A percentile compares a stretch with the other conserved stretches of the same genome.
Evolutionary conservation across 2,113 vertebrate species (phyloP).

Genomic region (Sebastes fasciatus): DNA sequence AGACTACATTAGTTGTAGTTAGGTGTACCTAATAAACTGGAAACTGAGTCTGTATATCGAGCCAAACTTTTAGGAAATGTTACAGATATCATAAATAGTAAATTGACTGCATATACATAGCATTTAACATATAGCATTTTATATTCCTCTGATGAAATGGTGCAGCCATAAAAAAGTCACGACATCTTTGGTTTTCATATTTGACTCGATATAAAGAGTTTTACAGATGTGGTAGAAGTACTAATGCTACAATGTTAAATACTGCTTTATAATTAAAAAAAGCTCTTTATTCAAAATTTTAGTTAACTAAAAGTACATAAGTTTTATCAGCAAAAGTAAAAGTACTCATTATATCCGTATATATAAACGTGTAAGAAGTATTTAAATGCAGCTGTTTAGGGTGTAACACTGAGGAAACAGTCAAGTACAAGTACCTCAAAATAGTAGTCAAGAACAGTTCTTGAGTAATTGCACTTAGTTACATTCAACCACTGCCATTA

Average conservation of each 20-base stretch:
- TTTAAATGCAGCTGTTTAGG: neutral
- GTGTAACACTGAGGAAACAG: neutral
- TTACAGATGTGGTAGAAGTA: no score
- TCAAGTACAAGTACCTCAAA: neutral
- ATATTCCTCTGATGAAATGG: neutral
- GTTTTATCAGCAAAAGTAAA: neutral
- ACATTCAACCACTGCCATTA: no score
- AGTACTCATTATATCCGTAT: neutral
- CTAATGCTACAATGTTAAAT: no score
- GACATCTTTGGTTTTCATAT: no score
- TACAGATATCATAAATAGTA: no score
- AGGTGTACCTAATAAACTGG: neutral
- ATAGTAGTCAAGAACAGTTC: neutral
- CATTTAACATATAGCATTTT: neutral
- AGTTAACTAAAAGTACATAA: no score
- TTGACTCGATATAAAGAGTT: no score
- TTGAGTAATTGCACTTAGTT: neutral
- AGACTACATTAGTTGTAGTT: neutral
- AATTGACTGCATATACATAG: no score
- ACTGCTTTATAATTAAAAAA: no score
- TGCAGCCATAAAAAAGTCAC: neutral
- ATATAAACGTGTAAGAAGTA: neutral
- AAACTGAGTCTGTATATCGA: neutral
- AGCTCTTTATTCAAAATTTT: no score
- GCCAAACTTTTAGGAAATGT: no score